Conservation (phyloP, 1,140 invertebrate genomes). For the Hirudo medicinalis region DNA sequence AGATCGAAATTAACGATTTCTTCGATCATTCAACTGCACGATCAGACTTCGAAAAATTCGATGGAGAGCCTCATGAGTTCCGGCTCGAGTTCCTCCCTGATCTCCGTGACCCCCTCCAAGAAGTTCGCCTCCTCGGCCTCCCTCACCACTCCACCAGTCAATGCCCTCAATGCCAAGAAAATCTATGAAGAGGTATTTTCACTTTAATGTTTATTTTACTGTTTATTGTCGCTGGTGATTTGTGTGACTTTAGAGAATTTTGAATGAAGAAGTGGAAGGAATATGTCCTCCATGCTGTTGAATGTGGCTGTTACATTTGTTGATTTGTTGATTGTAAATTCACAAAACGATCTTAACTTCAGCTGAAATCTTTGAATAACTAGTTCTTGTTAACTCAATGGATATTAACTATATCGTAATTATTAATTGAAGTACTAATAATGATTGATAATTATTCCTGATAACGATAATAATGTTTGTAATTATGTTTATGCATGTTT, state of each 20-base stretch:
- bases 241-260: no score
- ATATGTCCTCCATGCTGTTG: no score
- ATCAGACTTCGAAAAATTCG: neutral
- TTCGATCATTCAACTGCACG: neutral
- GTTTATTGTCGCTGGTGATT: no score
- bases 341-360: neutral
- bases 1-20: neutral
- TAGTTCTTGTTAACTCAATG: no score
- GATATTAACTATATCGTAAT: neutral
- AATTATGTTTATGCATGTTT: constrained; percentile 10
- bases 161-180: constrained; percentile 84
- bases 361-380: neutral
- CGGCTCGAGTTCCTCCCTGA: neutral
- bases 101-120: neutral
- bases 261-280: no score
- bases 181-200: constrained; percentile 77
- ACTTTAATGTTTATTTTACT: no score
- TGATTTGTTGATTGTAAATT: neutral
- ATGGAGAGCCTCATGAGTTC: neutral
- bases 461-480: no score
- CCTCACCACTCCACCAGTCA: constrained; percentile 28
- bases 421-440: neutral
- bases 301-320: no score
- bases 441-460: constrained; percentile 17
- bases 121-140: neutral